phyloP scores from a whole-genome alignment of 2,113 vertebrate genomes.

The Ammodytes dubius region DNA sequence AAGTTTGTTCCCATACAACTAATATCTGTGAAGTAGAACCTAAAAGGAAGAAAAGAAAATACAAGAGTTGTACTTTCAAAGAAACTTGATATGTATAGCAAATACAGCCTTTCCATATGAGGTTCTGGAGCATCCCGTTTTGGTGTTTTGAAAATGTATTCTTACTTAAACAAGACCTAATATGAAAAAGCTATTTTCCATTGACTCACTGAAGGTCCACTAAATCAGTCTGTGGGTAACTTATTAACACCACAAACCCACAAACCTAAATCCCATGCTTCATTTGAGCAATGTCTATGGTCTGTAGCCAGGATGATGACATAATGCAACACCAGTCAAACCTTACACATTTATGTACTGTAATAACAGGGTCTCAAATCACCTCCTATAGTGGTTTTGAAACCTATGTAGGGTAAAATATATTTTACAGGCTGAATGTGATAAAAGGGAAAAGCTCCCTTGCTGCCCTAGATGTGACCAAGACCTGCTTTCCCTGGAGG shows the following conservation, averaged over 20 bases:
- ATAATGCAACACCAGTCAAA: background rate
- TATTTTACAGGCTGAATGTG: constrained; percentile 11
- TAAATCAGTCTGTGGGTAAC: background rate
- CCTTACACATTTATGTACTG: background rate
- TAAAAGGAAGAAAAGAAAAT: no score
- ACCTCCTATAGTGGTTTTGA: background rate
- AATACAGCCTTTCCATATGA: background rate
- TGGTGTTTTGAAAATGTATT: background rate
- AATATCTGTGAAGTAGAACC: background rate
- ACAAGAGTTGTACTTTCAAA: background rate
- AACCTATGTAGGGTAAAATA: background rate
- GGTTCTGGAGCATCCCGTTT: background rate
- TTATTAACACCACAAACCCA: background rate
- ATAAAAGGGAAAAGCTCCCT: constrained; percentile 24
- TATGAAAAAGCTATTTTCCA: background rate
- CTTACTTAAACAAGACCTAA: background rate
- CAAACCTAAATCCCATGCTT: background rate
- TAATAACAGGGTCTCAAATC: background rate
- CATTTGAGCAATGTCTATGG: background rate
- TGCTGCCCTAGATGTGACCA: constrained; percentile 39
- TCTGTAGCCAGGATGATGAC: constrained; percentile 3
- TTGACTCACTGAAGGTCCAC: background rate
- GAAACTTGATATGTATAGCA: background rate
- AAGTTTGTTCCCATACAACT: background rate
- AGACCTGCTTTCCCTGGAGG: constrained; percentile 37